Evolutionary conservation across 1,140 invertebrate genomes (phyloP).

Genomic region (Camponotus vicinus): DNA sequence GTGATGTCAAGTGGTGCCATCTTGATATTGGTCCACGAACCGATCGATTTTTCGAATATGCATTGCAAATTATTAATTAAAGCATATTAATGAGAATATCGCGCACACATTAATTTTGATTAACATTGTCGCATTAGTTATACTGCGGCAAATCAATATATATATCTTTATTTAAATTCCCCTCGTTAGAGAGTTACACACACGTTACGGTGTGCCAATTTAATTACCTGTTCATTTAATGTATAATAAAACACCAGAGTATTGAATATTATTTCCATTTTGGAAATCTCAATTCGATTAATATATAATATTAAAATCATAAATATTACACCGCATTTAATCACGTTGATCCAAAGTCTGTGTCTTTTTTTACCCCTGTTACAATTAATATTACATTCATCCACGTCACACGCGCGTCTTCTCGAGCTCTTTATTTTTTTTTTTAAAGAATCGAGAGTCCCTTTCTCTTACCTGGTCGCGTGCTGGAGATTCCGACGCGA

Average conservation of each 20-base stretch:
- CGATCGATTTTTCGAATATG: constrained; percentile 42
- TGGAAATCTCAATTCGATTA: not conserved
- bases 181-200: constrained; percentile 3
- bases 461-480: constrained; percentile 80
- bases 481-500: constrained; percentile 69
- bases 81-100: constrained; percentile 30
- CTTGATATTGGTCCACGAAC: constrained; percentile 60
- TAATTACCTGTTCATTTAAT: constrained; percentile 20
- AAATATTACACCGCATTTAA: not conserved
- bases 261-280: constrained; percentile 16
- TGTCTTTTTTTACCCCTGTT: not conserved
- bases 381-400: not conserved
- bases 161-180: constrained; percentile 1
- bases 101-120: constrained; percentile 5
- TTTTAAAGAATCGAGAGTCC: constrained; percentile 35
- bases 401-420: not conserved
- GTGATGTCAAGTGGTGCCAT: constrained; percentile 77
- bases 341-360: not conserved
- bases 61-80: constrained; percentile 38
- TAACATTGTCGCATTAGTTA: not conserved
- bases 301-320: not conserved
- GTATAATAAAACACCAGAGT: not conserved
- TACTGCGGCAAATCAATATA: constrained; percentile 32
- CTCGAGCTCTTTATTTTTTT: constrained; percentile 31
- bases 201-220: not conserved